A percentile compares a stretch with the other conserved stretches of the same genome.
Conservation (phyloP, 2,888 invertebrate species). For the Dicyrtomina minuta region DNA sequence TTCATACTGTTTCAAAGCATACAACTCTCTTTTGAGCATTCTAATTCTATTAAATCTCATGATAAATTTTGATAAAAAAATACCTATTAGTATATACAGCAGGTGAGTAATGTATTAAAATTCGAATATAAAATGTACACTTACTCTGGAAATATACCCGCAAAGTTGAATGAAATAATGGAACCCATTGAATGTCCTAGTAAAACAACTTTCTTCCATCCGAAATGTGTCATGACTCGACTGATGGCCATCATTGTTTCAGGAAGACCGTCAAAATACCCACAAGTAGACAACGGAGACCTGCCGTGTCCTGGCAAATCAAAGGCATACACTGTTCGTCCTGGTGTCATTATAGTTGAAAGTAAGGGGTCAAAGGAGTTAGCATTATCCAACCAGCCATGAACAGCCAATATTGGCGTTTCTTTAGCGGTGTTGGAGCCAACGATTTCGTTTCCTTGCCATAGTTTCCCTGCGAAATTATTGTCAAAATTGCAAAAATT, state of each 20-base stretch:
- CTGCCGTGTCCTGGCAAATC: slow-evolving; percentile 49
- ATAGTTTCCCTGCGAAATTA: slow-evolving; percentile 34
- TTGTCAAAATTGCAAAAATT: not conserved
- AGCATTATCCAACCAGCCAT: slow-evolving; percentile 50
- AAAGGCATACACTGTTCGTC: slow-evolving; percentile 40
- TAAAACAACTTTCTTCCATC: slow-evolving; percentile 45
- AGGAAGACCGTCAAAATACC: slow-evolving; percentile 36
- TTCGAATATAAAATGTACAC: slow-evolving; percentile 1
- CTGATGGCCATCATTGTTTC: slow-evolving; percentile 42
- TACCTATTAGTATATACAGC: too few relatives aligned
- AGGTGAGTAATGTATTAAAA: not conserved
- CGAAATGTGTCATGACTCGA: slow-evolving; percentile 40
- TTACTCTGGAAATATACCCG: slow-evolving; percentile 45
- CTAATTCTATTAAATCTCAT: not conserved
- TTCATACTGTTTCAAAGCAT: too few relatives aligned
- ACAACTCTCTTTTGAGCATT: not conserved
- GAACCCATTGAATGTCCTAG: slow-evolving; percentile 50
- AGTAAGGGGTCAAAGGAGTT: slow-evolving; percentile 48
- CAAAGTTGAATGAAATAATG: slow-evolving; percentile 42
- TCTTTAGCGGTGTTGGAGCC: not conserved
- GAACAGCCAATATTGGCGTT: slow-evolving; percentile 43
- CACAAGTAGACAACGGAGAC: slow-evolving; percentile 39
- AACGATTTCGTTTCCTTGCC: slow-evolving; percentile 29
- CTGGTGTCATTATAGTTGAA: slow-evolving; percentile 40
- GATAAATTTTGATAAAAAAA: too few relatives aligned